A percentile compares a stretch with the other conserved stretches of the same genome.
phyloP scores from a whole-genome alignment of 2,797 vertebrate species.

The Lagorchestes hirsutus region DNA sequence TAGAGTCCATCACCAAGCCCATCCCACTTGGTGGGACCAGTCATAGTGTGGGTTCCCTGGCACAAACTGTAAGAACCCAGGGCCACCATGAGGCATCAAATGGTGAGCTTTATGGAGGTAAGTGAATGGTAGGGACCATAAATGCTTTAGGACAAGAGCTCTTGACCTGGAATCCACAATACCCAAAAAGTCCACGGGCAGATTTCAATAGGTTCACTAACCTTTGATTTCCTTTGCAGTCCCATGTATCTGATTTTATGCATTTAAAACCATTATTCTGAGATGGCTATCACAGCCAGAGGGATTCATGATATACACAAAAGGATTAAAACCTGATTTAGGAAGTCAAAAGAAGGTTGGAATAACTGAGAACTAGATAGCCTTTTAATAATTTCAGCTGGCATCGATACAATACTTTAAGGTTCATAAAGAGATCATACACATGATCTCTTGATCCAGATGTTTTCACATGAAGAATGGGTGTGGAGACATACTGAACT shows the following conservation, averaged over 20 bases:
- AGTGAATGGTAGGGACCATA: neutral
- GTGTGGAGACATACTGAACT: neutral
- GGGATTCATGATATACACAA: neutral
- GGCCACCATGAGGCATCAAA: neutral
- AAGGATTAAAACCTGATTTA: neutral
- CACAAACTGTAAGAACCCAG: neutral
- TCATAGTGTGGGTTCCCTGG: neutral
- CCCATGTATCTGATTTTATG: neutral
- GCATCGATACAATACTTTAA: neutral
- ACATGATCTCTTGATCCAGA: neutral
- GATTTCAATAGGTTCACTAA: neutral
- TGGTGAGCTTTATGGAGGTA: neutral
- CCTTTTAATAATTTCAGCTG: neutral
- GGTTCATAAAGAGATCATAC: neutral
- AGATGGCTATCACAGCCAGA: neutral
- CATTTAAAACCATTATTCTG: neutral
- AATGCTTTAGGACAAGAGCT: neutral
- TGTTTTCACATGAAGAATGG: neutral
- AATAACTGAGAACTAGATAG: neutral
- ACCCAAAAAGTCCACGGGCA: neutral
- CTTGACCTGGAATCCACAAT: neutral
- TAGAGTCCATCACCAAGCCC: neutral
- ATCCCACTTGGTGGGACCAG: neutral
- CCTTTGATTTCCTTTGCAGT: neutral
- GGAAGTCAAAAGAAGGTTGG: neutral